Evolutionary conservation across 2,888 invertebrate species (phyloP).

Genomic region (Tiliacea aurago): DNA sequence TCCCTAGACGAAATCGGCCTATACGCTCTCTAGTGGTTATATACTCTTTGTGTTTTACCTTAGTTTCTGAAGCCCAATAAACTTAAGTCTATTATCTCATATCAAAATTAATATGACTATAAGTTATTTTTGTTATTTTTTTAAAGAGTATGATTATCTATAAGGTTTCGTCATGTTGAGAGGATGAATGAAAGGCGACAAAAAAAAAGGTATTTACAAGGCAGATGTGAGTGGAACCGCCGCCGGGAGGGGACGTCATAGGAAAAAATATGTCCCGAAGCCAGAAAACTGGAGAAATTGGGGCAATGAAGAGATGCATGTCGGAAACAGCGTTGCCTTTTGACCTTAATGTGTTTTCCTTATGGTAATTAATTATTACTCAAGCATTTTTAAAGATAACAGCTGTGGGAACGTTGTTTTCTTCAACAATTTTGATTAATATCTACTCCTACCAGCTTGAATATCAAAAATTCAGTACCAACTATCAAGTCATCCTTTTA

Average conservation of each 20-base stretch:
- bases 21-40: no score
- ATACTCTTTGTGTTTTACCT: no score
- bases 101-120: background rate
- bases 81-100: background rate
- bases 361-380: background rate
- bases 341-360: background rate
- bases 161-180: no score
- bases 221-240: background rate
- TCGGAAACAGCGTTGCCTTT: background rate
- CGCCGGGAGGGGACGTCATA: no score
- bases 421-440: background rate
- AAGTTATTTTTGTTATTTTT: no score
- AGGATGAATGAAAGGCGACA: no score
- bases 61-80: background rate
- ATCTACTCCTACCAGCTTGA: background rate
- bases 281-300: no score
- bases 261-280: no score
- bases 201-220: no score
- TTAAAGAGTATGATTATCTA: no score
- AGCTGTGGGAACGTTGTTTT: background rate
- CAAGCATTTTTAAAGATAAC: background rate
- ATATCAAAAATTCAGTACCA: conserved; percentile 28
- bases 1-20: no score
- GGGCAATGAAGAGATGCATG: no score
- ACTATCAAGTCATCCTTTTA: conserved; percentile 48